phyloP scores from a whole-genome alignment of 2,113 vertebrate species.

The Heteronetta atricapilla region DNA sequence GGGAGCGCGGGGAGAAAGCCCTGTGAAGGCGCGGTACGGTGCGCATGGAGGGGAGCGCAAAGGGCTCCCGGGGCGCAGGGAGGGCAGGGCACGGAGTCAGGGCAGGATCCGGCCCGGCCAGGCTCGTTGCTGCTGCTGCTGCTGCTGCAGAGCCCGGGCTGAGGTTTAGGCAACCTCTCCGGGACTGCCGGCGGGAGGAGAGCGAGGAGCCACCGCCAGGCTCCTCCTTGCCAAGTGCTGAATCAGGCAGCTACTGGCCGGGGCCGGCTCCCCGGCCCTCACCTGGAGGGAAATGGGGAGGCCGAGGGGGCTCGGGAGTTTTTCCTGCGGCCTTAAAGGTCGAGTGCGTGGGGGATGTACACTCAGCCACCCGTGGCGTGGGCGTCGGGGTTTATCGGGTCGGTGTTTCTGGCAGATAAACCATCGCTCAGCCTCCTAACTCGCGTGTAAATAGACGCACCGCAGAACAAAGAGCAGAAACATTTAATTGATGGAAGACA shows the following conservation, averaged over 20 bases:
- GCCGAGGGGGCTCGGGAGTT: not conserved
- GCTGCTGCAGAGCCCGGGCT: not conserved
- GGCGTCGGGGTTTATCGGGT: slow-evolving; percentile 28
- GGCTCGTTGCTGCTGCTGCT: not conserved
- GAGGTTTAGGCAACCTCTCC: not conserved
- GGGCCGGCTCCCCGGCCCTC: not conserved
- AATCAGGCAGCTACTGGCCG: not conserved
- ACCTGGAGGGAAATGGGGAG: not conserved
- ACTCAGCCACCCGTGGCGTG: not conserved
- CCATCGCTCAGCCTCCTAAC: slow-evolving; percentile 20
- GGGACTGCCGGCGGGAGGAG: not conserved
- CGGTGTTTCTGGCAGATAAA: slow-evolving; percentile 15
- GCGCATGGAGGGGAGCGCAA: not conserved
- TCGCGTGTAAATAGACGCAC: not conserved
- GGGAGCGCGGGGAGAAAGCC: not conserved
- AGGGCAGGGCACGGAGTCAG: not conserved
- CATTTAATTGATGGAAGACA: slow-evolving; percentile 22
- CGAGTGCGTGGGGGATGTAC: slow-evolving; percentile 9
- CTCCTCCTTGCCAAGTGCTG: not conserved
- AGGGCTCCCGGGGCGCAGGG: not conserved
- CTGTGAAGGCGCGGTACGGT: not conserved
- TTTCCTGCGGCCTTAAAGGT: slow-evolving; percentile 17
- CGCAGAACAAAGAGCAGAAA: slow-evolving; percentile 58
- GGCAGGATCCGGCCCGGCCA: not conserved
- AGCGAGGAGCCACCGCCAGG: not conserved